phyloP scores from a whole-genome alignment of 1,140 invertebrate genomes.

The Diploscapter pachys region DNA sequence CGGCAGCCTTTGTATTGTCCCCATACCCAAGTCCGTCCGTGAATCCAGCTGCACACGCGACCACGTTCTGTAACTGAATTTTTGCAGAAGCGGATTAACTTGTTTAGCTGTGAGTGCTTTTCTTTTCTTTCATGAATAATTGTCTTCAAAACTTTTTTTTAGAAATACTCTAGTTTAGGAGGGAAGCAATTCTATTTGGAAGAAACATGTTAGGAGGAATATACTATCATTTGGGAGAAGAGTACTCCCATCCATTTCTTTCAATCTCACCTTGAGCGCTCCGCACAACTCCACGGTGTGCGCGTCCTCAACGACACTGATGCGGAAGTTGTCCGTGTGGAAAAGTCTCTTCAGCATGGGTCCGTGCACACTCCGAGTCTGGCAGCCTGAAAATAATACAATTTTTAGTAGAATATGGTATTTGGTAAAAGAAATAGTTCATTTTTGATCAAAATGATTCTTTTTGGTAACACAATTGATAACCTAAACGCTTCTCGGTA shows the following conservation, averaged over 20 bases:
- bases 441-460: no score
- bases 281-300: conserved; percentile 96
- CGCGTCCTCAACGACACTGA: conserved; percentile 89
- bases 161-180: no score
- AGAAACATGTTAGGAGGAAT: no score
- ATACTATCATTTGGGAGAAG: no score
- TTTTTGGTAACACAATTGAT: neutral
- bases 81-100: neutral
- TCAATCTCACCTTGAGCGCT: conserved; percentile 78
- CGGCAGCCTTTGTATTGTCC: conserved; percentile 97
- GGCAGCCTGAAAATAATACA: conserved; percentile 10
- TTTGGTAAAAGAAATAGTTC: no score
- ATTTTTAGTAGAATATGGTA: no score
- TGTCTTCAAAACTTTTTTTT: no score
- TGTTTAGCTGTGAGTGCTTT: no score
- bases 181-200: neutral
- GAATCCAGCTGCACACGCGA: conserved; percentile 95
- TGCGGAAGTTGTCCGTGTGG: conserved; percentile 90
- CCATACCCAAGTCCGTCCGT: conserved; percentile 88
- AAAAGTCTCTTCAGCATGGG: conserved; percentile 81
- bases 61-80: conserved; percentile 76
- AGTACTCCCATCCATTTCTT: no score
- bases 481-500: conserved; percentile 27
- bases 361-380: conserved; percentile 66
- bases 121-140: no score